Conservation (phyloP, 2,113 vertebrate species). For the Thunnus maccoyii region DNA sequence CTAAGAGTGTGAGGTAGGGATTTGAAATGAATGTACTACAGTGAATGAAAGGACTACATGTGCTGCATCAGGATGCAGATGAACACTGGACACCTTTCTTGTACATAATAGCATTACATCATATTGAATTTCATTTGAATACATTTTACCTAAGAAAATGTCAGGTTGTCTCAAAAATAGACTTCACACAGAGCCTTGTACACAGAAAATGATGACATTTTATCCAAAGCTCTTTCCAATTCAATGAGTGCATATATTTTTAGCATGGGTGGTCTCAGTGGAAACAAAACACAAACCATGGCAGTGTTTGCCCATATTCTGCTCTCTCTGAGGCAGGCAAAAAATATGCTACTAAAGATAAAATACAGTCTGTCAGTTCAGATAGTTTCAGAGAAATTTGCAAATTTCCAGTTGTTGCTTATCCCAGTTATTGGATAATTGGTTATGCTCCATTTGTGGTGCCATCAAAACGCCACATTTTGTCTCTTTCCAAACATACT, state of each 20-base stretch:
- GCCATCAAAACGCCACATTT: background rate
- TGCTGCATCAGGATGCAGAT: constrained; percentile 33
- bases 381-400: background rate
- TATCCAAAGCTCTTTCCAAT: constrained; percentile 4
- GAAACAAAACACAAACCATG: background rate
- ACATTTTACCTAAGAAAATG: constrained; percentile 20
- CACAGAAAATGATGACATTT: constrained; percentile 10
- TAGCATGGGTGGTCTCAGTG: background rate
- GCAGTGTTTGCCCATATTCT: background rate
- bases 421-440: background rate
- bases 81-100: constrained; percentile 20
- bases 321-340: background rate
- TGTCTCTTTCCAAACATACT: background rate
- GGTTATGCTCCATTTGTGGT: background rate
- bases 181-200: background rate
- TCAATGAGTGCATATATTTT: constrained; percentile 30
- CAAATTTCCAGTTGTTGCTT: too few species aligned
- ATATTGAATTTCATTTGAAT: constrained; percentile 33
- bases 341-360: background rate
- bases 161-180: constrained; percentile 2
- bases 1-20: constrained; percentile 19
- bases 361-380: background rate
- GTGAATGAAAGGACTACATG: constrained; percentile 34
- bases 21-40: constrained; percentile 24
- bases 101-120: constrained; percentile 19